Conservation (phyloP, 1,140 invertebrate species). For the Drosophila arizonae region DNA sequence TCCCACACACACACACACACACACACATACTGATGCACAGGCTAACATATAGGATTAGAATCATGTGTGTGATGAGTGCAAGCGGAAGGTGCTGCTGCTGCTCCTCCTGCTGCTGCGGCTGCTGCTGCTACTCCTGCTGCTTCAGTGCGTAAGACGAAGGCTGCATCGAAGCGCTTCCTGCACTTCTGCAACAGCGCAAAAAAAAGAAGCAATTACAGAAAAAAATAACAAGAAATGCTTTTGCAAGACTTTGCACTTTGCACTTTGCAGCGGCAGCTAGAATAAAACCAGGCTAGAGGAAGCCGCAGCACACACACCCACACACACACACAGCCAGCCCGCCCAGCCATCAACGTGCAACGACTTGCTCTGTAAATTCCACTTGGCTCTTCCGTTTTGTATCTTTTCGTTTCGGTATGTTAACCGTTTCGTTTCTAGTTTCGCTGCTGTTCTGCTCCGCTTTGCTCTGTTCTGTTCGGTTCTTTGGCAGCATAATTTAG, state of each 20-base stretch:
- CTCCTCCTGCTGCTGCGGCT: conserved; percentile 2
- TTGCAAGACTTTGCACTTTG: conserved; percentile 36
- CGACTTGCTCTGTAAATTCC: conserved; percentile 44
- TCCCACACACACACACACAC: conserved; percentile 30
- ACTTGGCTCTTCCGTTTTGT: conserved; percentile 32
- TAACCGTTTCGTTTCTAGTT: not conserved
- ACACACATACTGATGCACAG: conserved; percentile 6
- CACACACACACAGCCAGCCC: conserved; percentile 7
- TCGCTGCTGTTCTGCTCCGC: not conserved
- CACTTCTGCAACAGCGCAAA: conserved; percentile 27
- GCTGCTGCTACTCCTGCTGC: conserved; percentile 15
- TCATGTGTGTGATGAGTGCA: conserved; percentile 47
- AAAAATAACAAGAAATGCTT: conserved; percentile 40
- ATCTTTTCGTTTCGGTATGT: conserved; percentile 32
- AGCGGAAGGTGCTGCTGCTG: conserved; percentile 47
- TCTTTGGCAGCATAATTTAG: conserved; percentile 63
- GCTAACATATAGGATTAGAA: not conserved
- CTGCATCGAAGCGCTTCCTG: conserved; percentile 26
- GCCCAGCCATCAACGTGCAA: conserved; percentile 42
- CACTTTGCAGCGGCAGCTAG: conserved; percentile 29
- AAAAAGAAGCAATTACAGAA: conserved; percentile 67
- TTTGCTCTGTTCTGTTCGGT: not conserved
- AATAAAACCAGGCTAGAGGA: conserved; percentile 64
- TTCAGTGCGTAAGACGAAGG: conserved; percentile 35
- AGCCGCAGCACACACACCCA: conserved; percentile 31